Evolutionary conservation across 1,140 invertebrate genomes (phyloP).

Genomic region (Bombus waltoni): DNA sequence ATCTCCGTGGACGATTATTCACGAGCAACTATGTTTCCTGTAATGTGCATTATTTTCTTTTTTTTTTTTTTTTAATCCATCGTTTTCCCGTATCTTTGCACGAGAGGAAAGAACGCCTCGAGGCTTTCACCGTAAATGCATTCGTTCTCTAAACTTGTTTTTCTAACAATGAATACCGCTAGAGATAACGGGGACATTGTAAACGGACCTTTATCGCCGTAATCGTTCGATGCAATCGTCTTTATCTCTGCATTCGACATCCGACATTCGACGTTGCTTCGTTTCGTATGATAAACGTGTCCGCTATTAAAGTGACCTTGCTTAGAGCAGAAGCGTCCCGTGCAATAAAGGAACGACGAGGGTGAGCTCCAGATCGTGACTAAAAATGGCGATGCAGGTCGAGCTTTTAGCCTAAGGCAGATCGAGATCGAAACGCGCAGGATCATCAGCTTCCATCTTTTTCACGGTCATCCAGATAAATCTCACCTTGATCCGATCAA

Average conservation of each 20-base stretch:
- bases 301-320: conserved; percentile 46
- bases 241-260: background rate
- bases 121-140: background rate
- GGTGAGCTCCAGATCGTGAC: conserved; percentile 54
- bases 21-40: background rate
- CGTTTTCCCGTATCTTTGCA: no score
- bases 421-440: conserved; percentile 46
- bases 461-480: conserved; percentile 59
- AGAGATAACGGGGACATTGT: background rate
- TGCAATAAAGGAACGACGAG: conserved; percentile 6
- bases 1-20: background rate
- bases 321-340: conserved; percentile 13
- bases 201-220: background rate
- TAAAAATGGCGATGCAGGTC: conserved; percentile 65
- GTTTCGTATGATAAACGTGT: conserved; percentile 36
- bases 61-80: no score
- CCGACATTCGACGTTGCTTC: background rate
- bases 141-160: background rate
- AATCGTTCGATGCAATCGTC: background rate
- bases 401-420: conserved; percentile 42
- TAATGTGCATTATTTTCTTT: background rate
- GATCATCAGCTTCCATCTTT: conserved; percentile 49
- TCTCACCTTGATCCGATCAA: background rate
- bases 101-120: background rate
- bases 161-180: background rate